phyloP scores from a whole-genome alignment of 2,113 vertebrate species.

The Sitta europaea region DNA sequence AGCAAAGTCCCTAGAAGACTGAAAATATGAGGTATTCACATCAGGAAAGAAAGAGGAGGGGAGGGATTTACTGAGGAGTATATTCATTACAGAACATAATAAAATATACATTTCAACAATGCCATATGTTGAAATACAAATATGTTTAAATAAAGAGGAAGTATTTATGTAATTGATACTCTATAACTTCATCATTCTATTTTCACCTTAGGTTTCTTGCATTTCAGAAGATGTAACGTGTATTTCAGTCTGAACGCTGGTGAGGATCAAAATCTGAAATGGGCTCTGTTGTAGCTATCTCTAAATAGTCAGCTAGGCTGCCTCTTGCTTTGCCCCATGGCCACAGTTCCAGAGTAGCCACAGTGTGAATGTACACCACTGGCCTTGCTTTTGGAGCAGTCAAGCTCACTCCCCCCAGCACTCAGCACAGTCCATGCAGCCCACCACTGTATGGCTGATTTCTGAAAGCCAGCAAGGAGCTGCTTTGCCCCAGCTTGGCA shows the following conservation, averaged over 20 bases:
- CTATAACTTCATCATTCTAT: not conserved
- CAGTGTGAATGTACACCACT: rapidly evolving
- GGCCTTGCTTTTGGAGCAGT: not conserved
- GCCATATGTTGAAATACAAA: not conserved
- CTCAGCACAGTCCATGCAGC: not conserved
- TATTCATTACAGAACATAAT: not conserved
- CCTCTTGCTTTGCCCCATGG: not conserved
- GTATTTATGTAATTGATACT: not conserved
- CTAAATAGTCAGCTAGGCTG: not conserved
- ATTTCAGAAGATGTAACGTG: not conserved
- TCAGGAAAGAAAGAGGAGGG: not conserved
- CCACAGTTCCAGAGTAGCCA: not conserved
- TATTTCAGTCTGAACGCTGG: not conserved
- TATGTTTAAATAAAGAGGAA: not conserved
- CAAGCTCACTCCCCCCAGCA: rapidly evolving
- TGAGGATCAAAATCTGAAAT: not conserved
- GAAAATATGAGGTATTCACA: not conserved
- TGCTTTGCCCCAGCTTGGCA: not conserved
- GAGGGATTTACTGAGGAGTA: not conserved
- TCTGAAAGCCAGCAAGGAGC: not conserved
- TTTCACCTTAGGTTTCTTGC: not conserved
- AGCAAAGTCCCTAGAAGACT: not conserved
- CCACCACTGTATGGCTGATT: no score
- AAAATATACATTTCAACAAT: not conserved
- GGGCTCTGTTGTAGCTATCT: not conserved